Conservation (phyloP, 2,888 invertebrate species). For the Sarcophaga rosellei region DNA sequence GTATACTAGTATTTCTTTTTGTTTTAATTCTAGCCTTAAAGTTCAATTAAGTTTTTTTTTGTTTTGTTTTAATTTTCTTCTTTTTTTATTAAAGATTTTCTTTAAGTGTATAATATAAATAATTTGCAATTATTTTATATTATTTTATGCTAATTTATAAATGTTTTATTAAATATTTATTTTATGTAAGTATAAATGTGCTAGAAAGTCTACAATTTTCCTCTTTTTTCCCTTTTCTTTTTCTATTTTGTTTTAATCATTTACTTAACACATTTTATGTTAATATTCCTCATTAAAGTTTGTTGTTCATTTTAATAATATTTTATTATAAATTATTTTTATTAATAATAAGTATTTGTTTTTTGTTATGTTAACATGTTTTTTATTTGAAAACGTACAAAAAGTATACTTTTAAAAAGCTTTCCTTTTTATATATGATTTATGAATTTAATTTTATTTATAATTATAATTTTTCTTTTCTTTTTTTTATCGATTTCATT, state of each 20-base stretch:
- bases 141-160: conserved; percentile 65
- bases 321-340: conserved; percentile 29
- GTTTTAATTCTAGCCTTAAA: conserved; percentile 29
- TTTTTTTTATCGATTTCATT: conserved; percentile 43
- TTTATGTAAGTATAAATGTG: conserved; percentile 69
- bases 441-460: conserved; percentile 44
- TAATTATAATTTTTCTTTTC: conserved; percentile 2
- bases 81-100: conserved; percentile 54
- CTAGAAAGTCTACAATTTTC: conserved; percentile 68
- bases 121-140: conserved; percentile 68
- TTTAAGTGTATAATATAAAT: conserved; percentile 65
- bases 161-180: conserved; percentile 71
- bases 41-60: conserved; percentile 36
- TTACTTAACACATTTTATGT: conserved; percentile 61
- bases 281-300: conserved; percentile 48
- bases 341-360: conserved; percentile 52
- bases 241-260: conserved; percentile 50
- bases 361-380: conserved; percentile 64
- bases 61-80: conserved; percentile 7
- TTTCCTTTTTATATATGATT: conserved; percentile 57
- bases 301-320: conserved; percentile 35
- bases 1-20: conserved; percentile 56
- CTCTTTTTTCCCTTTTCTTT: conserved; percentile 30
- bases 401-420: conserved; percentile 69
- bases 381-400: conserved; percentile 67